These are phyloP conservation scores for Lithosia quadra DNA, from an alignment of 2,888 invertebrate genomes.

Conservation along the genomic window DNA sequence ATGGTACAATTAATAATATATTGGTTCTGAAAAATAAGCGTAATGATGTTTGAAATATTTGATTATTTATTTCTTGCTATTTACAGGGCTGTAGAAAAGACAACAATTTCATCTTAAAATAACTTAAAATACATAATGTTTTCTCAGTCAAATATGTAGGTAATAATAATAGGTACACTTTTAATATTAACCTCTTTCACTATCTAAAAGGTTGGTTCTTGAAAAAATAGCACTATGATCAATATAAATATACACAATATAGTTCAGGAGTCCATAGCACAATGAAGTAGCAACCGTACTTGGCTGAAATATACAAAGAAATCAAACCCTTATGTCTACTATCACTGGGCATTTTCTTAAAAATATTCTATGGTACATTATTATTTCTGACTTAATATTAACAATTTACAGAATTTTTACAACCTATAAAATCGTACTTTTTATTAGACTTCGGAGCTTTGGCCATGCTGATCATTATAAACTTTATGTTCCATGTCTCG, in stretches of 20 bases:
- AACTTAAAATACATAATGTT: conserved; percentile 81
- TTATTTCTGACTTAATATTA: conserved; percentile 60
- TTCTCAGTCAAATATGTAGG: conserved; percentile 76
- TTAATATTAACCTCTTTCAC: conserved; percentile 57
- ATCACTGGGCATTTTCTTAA: conserved; percentile 84
- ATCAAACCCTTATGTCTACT: conserved; percentile 81
- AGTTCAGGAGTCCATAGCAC: conserved; percentile 74
- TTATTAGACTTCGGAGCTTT: conserved; percentile 82
- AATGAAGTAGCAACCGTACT: conserved; percentile 67
- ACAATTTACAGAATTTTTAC: conserved; percentile 76
- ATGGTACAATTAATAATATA: neutral
- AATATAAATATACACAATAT: conserved; percentile 67
- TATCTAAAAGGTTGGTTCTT: conserved; percentile 70
- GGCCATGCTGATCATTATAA: conserved; percentile 76
- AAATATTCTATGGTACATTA: conserved; percentile 61
- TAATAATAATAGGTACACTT: conserved; percentile 65
- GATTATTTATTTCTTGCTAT: conserved; percentile 73
- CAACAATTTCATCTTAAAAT: conserved; percentile 79
- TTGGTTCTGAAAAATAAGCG: conserved; percentile 33
- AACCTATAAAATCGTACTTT: conserved; percentile 76
- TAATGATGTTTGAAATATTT: conserved; percentile 71
- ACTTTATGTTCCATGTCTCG: conserved; percentile 51
- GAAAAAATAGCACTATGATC: conserved; percentile 79
- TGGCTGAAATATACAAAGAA: conserved; percentile 54
- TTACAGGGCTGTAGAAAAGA: conserved; percentile 85